Conservation (phyloP, 2,113 vertebrate genomes). For the Ictidomys tridecemlineatus region DNA sequence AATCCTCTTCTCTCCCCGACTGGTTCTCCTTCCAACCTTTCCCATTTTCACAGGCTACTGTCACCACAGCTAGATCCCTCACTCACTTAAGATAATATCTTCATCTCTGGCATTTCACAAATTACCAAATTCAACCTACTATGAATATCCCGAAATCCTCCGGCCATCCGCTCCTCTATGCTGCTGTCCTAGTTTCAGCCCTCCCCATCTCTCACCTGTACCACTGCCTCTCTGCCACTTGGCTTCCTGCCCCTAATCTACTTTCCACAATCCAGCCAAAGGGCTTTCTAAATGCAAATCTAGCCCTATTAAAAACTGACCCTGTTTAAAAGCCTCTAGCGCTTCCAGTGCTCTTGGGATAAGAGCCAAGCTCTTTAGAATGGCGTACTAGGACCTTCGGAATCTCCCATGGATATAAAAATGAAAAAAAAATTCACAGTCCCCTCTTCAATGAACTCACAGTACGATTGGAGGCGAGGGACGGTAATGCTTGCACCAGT, state of each 20-base stretch:
- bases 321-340: slow-evolving; percentile 79
- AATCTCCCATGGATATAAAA: slow-evolving; percentile 68
- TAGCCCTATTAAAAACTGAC: slow-evolving; percentile 82
- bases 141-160: neutral
- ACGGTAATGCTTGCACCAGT: neutral
- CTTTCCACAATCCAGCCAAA: slow-evolving; percentile 79
- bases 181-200: slow-evolving; percentile 34
- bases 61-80: neutral
- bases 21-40: neutral
- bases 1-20: neutral
- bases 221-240: slow-evolving; percentile 60
- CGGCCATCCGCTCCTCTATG: neutral
- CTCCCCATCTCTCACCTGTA: neutral
- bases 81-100: neutral
- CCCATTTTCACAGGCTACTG: neutral
- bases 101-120: neutral
- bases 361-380: slow-evolving; percentile 75
- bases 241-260: slow-evolving; percentile 78
- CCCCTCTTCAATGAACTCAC: neutral
- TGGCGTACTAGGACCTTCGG: slow-evolving; percentile 32
- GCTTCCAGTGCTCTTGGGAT: slow-evolving; percentile 79
- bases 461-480: slow-evolving; percentile 25
- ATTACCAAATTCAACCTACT: neutral
- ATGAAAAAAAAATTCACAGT: slow-evolving; percentile 28
- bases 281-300: slow-evolving; percentile 83